These are phyloP conservation scores for Cydia amplana DNA, from an alignment of 1,140 invertebrate genomes.

Conservation along the genomic window DNA sequence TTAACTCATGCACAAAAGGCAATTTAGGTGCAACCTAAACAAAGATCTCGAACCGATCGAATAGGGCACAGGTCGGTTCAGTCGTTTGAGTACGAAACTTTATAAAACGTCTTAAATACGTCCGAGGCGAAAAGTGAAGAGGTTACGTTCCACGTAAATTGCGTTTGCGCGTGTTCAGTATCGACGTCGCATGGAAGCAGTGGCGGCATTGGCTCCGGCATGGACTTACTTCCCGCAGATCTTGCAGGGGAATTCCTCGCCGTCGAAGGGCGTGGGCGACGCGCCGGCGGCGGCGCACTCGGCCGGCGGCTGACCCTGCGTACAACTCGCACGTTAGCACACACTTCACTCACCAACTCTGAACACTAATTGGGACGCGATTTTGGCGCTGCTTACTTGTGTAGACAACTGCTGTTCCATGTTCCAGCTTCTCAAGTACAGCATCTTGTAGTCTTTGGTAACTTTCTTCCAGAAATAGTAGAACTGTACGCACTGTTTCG, in stretches of 20 bases:
- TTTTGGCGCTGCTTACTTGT: slow-evolving; percentile 71
- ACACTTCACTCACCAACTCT: slow-evolving; percentile 61
- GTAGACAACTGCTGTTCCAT: slow-evolving; percentile 50
- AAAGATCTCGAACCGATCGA: slow-evolving; percentile 29
- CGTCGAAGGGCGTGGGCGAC: slow-evolving; percentile 69
- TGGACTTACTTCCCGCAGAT: slow-evolving; percentile 98
- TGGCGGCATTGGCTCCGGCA: slow-evolving; percentile 77
- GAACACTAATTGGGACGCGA: slow-evolving; percentile 66
- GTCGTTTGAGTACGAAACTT: slow-evolving; percentile 29
- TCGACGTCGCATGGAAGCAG: slow-evolving; percentile 49
- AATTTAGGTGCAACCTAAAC: slow-evolving; percentile 54
- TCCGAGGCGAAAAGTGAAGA: slow-evolving; percentile 9
- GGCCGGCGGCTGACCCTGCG: slow-evolving; percentile 48
- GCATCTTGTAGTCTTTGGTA: slow-evolving; percentile 87
- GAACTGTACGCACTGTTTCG: slow-evolving; percentile 97
- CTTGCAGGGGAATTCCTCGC: slow-evolving; percentile 92
- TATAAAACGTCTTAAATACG: slow-evolving; percentile 32
- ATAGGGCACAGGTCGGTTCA: slow-evolving; percentile 32
- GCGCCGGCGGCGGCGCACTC: slow-evolving; percentile 44
- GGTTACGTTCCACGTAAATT: slow-evolving; percentile 49
- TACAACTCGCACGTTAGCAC: slow-evolving; percentile 44
- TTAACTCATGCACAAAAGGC: slow-evolving; percentile 51
- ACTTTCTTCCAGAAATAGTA: slow-evolving; percentile 99
- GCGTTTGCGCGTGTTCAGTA: slow-evolving; percentile 54
- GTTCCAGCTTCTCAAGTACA: slow-evolving; percentile 70